Conservation (phyloP, 2,797 vertebrate genomes). For the Sebastes hubbsi region DNA sequence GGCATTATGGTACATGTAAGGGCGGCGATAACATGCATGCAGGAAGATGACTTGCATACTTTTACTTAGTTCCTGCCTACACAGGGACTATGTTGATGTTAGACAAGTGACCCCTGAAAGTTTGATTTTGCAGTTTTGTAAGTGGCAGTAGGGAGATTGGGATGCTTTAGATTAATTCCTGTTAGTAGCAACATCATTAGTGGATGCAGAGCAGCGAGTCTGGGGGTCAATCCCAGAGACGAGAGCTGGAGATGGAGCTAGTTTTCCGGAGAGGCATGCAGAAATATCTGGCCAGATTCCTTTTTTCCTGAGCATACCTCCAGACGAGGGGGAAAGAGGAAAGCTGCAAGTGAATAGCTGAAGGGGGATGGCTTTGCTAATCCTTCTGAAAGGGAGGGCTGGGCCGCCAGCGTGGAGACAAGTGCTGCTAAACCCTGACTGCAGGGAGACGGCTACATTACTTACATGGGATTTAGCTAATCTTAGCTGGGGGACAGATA, state of each 20-base stretch:
- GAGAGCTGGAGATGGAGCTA: slow-evolving; percentile 66
- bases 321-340: slow-evolving; percentile 79
- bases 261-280: slow-evolving; percentile 74
- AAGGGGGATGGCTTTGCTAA: slow-evolving; percentile 87
- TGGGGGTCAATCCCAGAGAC: slow-evolving; percentile 75
- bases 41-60: slow-evolving; percentile 28
- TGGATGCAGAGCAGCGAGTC: slow-evolving; percentile 50
- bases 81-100: slow-evolving; percentile 18
- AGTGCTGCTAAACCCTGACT: slow-evolving; percentile 89
- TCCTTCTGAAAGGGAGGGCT: slow-evolving; percentile 88
- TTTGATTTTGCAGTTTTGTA: slow-evolving; percentile 56
- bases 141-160: slow-evolving; percentile 39
- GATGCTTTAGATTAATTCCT: slow-evolving; percentile 62
- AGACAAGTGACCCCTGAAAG: slow-evolving; percentile 52
- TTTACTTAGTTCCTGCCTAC: slow-evolving; percentile 29
- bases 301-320: slow-evolving; percentile 81
- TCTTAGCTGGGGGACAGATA: slow-evolving; percentile 92
- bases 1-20: slow-evolving; percentile 38
- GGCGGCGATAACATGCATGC: slow-evolving; percentile 42
- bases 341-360: slow-evolving; percentile 87
- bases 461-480: slow-evolving; percentile 93
- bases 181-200: slow-evolving; percentile 55
- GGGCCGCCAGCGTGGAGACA: slow-evolving; percentile 88
- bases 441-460: slow-evolving; percentile 90
- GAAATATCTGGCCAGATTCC: slow-evolving; percentile 83